Evolutionary conservation across 2,113 vertebrate species (phyloP).

Genomic region (Paramisgurnus dabryanus): DNA sequence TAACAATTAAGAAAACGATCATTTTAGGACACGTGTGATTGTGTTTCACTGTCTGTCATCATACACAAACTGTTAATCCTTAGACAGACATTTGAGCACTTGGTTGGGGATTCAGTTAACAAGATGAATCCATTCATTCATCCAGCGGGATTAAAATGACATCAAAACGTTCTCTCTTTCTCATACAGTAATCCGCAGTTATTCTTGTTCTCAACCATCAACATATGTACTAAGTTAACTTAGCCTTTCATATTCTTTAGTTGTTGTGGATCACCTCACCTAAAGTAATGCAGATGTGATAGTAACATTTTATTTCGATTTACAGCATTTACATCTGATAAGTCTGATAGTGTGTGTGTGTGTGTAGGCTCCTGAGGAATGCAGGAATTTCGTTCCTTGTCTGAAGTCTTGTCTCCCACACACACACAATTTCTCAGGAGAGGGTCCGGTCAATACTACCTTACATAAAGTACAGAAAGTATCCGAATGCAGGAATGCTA

Average conservation of each 20-base stretch:
- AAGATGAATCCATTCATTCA: slow-evolving; percentile 15
- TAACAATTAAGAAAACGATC: neutral
- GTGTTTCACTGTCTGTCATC: neutral
- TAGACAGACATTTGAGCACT: neutral
- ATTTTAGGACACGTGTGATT: slow-evolving; percentile 44
- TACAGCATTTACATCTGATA: neutral
- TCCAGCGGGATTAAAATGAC: slow-evolving; percentile 10
- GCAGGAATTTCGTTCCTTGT: slow-evolving; percentile 51
- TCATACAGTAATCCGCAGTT: neutral
- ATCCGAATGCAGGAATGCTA: neutral
- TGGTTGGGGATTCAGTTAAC: slow-evolving; percentile 11
- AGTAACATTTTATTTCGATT: too few species aligned
- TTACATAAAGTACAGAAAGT: neutral
- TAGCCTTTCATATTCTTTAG: too few species aligned
- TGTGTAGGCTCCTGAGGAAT: slow-evolving; percentile 43
- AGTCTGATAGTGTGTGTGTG: slow-evolving; percentile 31
- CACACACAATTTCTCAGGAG: slow-evolving; percentile 8
- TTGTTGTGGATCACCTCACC: too few species aligned
- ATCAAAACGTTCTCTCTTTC: neutral
- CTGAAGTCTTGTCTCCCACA: slow-evolving; percentile 17
- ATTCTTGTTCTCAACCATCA: neutral
- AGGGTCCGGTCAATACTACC: neutral
- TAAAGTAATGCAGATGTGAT: too few species aligned
- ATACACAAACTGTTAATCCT: neutral
- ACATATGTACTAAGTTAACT: neutral